phyloP scores from a whole-genome alignment of 2,797 vertebrate species.

The Adrianichthys oophorus region DNA sequence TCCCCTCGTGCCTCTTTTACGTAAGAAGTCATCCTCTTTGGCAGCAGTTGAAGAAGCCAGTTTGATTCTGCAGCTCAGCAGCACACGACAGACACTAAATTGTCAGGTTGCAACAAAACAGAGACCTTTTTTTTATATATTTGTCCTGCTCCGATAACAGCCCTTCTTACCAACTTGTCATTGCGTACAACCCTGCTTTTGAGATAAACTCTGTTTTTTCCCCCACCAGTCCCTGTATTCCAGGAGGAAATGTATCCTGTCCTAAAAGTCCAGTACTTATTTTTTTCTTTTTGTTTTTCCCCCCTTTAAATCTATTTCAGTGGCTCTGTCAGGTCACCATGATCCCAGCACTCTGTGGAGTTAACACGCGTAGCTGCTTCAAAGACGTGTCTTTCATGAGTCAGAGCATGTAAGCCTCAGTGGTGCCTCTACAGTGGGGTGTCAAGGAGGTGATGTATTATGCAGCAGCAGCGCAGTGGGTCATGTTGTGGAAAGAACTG shows the following conservation, averaged over 20 bases:
- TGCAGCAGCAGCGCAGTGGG: constrained; percentile 54
- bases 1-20: constrained; percentile 9
- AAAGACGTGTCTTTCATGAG: constrained; percentile 55
- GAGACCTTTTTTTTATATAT: constrained; percentile 2
- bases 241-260: constrained; percentile 41
- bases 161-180: constrained; percentile 60
- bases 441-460: constrained; percentile 67
- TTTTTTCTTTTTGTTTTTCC: constrained; percentile 1
- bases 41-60: constrained; percentile 27
- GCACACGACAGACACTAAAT: constrained; percentile 49
- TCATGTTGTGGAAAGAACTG: constrained; percentile 51
- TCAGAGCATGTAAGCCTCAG: constrained; percentile 46
- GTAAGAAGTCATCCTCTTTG: constrained; percentile 7
- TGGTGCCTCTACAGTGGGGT: constrained; percentile 44
- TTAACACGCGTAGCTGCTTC: constrained; percentile 52
- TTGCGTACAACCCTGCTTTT: constrained; percentile 29
- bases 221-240: constrained; percentile 1
- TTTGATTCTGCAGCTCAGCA: constrained; percentile 20
- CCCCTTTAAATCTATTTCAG: constrained; percentile 15
- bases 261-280: constrained; percentile 28
- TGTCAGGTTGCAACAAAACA: constrained; percentile 54
- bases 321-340: constrained; percentile 44
- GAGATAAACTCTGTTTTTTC: constrained; percentile 32
- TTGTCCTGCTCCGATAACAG: constrained; percentile 46
- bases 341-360: constrained; percentile 50